A percentile compares a stretch with the other conserved stretches of the same genome.
These are phyloP conservation scores for Trididemnum clinides DNA, from an alignment of 23 tunicate genomes.

Conservation along the genomic window DNA sequence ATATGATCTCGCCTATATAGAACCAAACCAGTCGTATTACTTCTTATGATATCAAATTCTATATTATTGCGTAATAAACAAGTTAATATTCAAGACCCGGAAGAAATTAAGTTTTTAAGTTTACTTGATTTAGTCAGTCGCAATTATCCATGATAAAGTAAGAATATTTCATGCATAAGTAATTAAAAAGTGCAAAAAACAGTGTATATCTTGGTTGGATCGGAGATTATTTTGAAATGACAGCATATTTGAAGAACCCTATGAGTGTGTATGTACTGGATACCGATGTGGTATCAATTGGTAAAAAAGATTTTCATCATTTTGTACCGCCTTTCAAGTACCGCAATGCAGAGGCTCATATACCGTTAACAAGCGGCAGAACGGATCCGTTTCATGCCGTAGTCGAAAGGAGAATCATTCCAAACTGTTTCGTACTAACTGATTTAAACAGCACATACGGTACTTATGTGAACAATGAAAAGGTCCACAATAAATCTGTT, in stretches of 20 bases:
- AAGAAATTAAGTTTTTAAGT: no score
- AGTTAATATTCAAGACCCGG: no score
- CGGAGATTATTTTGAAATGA: conserved; percentile 41
- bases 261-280: conserved; percentile 39
- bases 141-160: no score
- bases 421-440: conserved; percentile 55
- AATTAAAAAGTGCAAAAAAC: no score
- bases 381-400: conserved; percentile 70
- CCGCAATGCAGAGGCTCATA: conserved; percentile 35
- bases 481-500: conserved; percentile 63
- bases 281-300: conserved; percentile 50
- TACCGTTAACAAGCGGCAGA: conserved; percentile 35
- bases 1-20: no score
- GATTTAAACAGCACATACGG: conserved; percentile 76
- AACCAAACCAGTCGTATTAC: no score
- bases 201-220: no score
- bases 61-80: no score
- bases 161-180: no score
- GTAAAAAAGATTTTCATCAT: neutral
- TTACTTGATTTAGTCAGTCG: no score
- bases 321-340: neutral
- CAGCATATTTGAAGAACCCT: conserved; percentile 43
- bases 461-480: conserved; percentile 66
- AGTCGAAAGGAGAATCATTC: conserved; percentile 42
- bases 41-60: no score